Conservation (phyloP, 2,113 vertebrate genomes). For the Perccottus glenii region DNA sequence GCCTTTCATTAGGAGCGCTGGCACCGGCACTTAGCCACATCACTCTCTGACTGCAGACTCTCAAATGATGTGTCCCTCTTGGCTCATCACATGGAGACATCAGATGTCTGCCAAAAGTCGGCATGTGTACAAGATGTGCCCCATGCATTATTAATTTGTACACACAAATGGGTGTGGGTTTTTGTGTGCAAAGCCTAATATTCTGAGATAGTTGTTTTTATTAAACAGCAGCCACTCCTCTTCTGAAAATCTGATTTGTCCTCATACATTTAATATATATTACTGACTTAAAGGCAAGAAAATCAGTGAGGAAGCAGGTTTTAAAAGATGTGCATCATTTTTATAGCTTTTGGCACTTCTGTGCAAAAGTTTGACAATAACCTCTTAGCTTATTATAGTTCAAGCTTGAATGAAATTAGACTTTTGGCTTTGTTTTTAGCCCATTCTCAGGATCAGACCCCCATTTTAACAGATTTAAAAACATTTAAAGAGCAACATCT, state of each 20-base stretch:
- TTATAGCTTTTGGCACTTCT: not conserved
- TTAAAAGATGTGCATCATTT: not conserved
- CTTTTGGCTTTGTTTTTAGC: not conserved
- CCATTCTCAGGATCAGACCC: not conserved
- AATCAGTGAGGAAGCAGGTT: conserved; percentile 3
- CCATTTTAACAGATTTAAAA: not conserved
- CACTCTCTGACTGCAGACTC: conserved; percentile 46
- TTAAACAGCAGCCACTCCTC: conserved; percentile 18
- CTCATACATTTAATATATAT: conserved; percentile 14
- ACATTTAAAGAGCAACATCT: not conserved
- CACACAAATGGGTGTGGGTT: conserved; percentile 20
- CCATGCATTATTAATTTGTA: conserved; percentile 63
- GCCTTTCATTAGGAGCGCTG: conserved; percentile 57
- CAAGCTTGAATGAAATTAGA: not conserved
- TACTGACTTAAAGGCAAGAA: conserved; percentile 13
- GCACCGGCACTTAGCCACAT: conserved; percentile 34
- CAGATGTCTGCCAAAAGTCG: conserved; percentile 64
- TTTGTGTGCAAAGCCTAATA: conserved; percentile 19
- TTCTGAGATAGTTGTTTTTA: conserved; percentile 1
- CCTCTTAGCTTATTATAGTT: not conserved
- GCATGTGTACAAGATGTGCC: conserved; percentile 57
- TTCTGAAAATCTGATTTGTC: conserved; percentile 1
- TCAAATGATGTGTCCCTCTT: conserved; percentile 54
- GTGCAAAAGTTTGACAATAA: conserved; percentile 1
- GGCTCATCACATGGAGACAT: conserved; percentile 59